Base-by-base conservation (phyloP, 2,797 vertebrate genomes). In the Nannoperca obscura region DNA sequence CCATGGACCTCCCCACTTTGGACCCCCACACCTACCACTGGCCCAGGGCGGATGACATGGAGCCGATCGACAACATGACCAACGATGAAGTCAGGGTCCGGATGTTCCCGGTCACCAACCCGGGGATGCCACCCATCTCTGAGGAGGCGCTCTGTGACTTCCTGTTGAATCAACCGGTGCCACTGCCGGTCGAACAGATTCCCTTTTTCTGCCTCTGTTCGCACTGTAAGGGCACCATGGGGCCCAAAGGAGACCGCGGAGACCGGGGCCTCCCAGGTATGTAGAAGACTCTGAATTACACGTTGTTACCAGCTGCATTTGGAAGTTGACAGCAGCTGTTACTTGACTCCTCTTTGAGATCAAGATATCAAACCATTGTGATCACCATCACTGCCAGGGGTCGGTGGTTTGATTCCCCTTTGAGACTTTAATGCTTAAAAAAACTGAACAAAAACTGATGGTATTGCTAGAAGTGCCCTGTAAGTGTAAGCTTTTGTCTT, bases 151-250 rank as follows among this genome's bases (percentile, higher is more conserved):
- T 91, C 61, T 95, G 95, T 36, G 89, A 93, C 68, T 34, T 92
- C 34, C 76, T 95, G 20, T 7, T 93, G 84, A 92, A 84, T 44
- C 60, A 82, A 1, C 82, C 89, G 0, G 76, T 88, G 0, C 93
- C 92, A 1, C 84, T 84, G 0, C 79, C 90, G 1, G 22, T 85
- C 0, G 77, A 90, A 13, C 84, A 91, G 68, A 86, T 95, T 11
- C 93, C 95, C 2, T 88, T 89, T 66, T 91, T 84, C 85, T 95
- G 95, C 78, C 54, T 94, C 38, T 96, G 95, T 44, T 76, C 77
- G 0, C 86, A 71, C 64, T 96, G 95, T 74, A 93, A 94, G 66
- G 81, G 83, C 46, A 84, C 64, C 0, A 2, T 7, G 4, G 93
- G 91, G 4, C 81, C 84, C 65, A 95, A 96, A 80, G 95, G 95